Conservation (phyloP, 23 tunicate genomes). For the Styela clava region DNA sequence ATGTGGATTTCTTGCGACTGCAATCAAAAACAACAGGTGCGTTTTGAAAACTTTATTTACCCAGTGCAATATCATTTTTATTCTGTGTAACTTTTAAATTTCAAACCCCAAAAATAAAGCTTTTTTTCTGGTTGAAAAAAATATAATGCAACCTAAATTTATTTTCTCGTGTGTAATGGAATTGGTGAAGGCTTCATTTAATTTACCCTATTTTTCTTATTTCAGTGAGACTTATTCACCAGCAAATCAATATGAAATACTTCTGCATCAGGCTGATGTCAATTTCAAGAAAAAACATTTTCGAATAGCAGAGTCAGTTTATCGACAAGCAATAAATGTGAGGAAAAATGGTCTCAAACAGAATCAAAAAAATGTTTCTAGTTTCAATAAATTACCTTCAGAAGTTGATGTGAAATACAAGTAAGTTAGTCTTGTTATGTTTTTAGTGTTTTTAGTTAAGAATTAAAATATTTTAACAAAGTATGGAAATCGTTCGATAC, state of each 20-base stretch:
- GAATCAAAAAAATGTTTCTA: slow-evolving; percentile 23
- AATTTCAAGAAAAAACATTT: slow-evolving; percentile 45
- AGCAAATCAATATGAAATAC: slow-evolving; percentile 48
- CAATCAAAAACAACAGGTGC: slow-evolving; percentile 25
- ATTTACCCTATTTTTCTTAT: too few relatives aligned
- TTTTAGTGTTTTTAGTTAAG: too few relatives aligned
- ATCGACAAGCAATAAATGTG: slow-evolving; percentile 38
- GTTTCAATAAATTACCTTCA: slow-evolving; percentile 20
- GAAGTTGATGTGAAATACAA: slow-evolving; percentile 25
- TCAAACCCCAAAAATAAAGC: too few relatives aligned
- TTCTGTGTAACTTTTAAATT: background rate
- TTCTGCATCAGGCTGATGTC: slow-evolving; percentile 39
- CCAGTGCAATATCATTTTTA: background rate
- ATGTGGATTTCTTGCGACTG: slow-evolving; percentile 23
- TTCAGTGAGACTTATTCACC: slow-evolving; percentile 5
- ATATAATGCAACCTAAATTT: too few relatives aligned
- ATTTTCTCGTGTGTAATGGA: too few relatives aligned
- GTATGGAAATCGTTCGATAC: too few relatives aligned
- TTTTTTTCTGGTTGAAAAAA: too few relatives aligned
- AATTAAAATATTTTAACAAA: too few relatives aligned
- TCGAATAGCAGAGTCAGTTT: slow-evolving; percentile 44
- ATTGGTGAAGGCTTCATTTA: too few relatives aligned
- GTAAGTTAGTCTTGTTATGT: background rate
- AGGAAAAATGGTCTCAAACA: slow-evolving; percentile 42
- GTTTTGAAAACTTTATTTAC: background rate